Evolutionary conservation across 2,113 vertebrate genomes (phyloP).

Genomic region (Pedionomus torquatus): DNA sequence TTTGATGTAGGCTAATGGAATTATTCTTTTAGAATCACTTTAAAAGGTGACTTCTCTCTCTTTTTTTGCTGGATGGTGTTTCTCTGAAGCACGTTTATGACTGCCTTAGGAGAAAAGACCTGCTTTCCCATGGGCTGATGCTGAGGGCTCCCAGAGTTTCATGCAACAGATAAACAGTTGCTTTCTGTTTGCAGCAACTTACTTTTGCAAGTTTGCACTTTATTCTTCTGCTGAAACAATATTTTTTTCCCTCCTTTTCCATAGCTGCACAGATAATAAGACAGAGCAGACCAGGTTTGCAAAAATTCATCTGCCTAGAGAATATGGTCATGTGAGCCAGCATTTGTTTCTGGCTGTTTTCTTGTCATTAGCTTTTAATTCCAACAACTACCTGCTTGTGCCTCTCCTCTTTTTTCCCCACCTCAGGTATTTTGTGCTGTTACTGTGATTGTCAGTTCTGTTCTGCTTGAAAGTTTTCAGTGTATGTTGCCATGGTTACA

Average conservation of each 20-base stretch:
- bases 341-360: constrained; percentile 77
- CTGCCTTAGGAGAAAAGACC: constrained; percentile 31
- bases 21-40: constrained; percentile 46
- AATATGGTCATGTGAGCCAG: background rate
- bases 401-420: constrained; percentile 49
- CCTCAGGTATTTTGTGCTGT: constrained; percentile 73
- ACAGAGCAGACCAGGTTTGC: background rate
- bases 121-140: background rate
- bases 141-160: background rate
- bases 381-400: constrained; percentile 73
- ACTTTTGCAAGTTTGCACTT: constrained; percentile 47
- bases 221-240: constrained; percentile 14
- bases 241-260: constrained; percentile 29
- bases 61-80: constrained; percentile 21
- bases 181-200: constrained; percentile 51
- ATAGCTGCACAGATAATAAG: background rate
- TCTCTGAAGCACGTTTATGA: constrained; percentile 26
- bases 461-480: constrained; percentile 80
- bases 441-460: constrained; percentile 79
- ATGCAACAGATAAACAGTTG: background rate
- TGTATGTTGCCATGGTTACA: constrained; percentile 81
- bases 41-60: constrained; percentile 27
- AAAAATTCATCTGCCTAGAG: constrained; percentile 33
- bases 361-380: constrained; percentile 83
- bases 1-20: constrained; percentile 60